Evolutionary conservation across 1,140 invertebrate species (phyloP).

Genomic region (Platorchestia sp.): DNA sequence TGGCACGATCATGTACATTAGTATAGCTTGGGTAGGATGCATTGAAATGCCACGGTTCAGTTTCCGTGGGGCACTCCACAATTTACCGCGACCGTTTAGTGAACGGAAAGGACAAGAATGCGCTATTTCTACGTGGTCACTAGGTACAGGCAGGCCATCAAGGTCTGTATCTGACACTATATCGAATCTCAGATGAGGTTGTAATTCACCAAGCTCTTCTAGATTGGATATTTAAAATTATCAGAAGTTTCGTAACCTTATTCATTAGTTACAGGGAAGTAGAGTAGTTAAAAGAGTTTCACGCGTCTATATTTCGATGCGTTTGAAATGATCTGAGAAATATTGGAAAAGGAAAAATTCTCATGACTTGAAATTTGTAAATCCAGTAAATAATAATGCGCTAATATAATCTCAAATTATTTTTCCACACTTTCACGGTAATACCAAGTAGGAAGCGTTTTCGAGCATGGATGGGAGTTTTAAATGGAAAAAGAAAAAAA

Average conservation of each 20-base stretch:
- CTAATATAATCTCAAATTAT: no score
- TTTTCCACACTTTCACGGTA: no score
- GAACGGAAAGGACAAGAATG: not conserved
- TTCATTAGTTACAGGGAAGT: not conserved
- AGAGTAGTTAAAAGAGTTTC: not conserved
- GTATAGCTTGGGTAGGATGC: no score
- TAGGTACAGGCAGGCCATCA: not conserved
- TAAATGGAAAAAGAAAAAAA: no score
- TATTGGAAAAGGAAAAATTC: not conserved
- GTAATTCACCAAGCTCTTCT: no score
- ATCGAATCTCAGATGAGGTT: no score
- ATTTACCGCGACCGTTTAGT: not conserved
- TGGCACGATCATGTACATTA: no score
- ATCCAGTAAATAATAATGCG: no score
- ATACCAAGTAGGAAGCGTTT: no score
- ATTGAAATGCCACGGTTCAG: not conserved
- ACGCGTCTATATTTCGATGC: not conserved
- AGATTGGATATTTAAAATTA: not conserved
- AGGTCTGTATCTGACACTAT: no score
- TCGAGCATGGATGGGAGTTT: no score
- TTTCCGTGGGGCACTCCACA: not conserved
- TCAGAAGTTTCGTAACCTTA: not conserved
- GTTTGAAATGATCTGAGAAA: not conserved
- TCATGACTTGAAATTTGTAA: not conserved
- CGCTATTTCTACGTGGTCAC: no score